phyloP scores from a whole-genome alignment of 2,113 vertebrate genomes.

The Aphyosemion australe region DNA sequence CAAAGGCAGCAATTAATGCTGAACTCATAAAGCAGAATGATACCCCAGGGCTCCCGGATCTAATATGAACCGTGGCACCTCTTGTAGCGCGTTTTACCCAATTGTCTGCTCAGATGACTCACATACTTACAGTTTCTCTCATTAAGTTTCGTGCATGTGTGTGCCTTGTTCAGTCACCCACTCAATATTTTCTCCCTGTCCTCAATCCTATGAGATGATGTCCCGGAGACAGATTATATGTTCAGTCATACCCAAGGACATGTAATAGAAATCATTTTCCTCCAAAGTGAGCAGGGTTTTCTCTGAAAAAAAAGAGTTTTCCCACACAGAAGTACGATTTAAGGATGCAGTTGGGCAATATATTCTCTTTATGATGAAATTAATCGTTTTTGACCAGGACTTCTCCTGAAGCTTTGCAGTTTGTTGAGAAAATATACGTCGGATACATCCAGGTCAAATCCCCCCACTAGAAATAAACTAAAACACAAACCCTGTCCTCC shows the following conservation, averaged over 20 bases:
- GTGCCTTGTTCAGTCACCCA: conserved; percentile 12
- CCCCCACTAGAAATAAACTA: conserved; percentile 39
- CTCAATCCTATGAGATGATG: conserved; percentile 12
- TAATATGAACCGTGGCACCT: conserved; percentile 64
- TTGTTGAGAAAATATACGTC: conserved; percentile 49
- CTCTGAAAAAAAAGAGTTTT: conserved; percentile 26
- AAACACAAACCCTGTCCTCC: conserved; percentile 48
- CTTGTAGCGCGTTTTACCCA: conserved; percentile 66
- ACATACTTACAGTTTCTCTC: conserved; percentile 33
- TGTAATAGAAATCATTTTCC: conserved; percentile 28
- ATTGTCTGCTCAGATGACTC: conserved; percentile 66
- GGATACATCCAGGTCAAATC: conserved; percentile 27
- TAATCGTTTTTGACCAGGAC: conserved; percentile 36
- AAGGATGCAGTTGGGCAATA: conserved; percentile 29
- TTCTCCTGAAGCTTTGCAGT: conserved; percentile 52
- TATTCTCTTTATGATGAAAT: conserved; percentile 60
- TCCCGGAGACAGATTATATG: conserved; percentile 31
- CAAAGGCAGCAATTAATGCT: conserved; percentile 80
- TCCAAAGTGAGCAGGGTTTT: conserved; percentile 10
- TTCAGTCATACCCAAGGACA: conserved; percentile 50
- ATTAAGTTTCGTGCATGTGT: conserved; percentile 29
- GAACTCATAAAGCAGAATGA: conserved; percentile 76
- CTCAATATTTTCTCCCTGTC: conserved; percentile 12
- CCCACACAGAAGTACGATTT: conserved; percentile 20
- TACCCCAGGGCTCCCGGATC: conserved; percentile 58